Conservation (phyloP, 2,797 vertebrate species). For the Acanthiza pusilla region DNA sequence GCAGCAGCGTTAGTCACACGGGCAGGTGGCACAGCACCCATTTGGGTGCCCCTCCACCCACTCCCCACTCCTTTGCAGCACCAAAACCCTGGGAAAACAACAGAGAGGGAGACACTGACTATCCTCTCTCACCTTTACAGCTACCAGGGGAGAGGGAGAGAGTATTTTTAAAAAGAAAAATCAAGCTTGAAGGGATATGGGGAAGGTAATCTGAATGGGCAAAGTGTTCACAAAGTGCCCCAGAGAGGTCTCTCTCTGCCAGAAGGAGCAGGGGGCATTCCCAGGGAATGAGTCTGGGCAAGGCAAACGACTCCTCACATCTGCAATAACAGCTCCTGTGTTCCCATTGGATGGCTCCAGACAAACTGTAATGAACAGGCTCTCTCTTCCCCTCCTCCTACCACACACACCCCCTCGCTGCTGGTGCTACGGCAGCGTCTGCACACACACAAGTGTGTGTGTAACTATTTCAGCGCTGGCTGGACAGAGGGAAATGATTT, state of each 20-base stretch:
- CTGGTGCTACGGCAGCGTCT: background rate
- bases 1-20: background rate
- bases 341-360: background rate
- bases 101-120: background rate
- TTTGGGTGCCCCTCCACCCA: background rate
- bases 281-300: rapidly evolving
- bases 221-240: background rate
- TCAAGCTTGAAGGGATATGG: background rate
- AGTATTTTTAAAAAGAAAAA: background rate
- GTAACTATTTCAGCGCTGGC: background rate
- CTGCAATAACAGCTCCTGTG: background rate
- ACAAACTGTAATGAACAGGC: background rate
- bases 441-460: background rate
- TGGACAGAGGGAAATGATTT: background rate
- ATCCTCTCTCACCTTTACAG: background rate
- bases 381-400: background rate
- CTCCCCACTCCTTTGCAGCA: rapidly evolving
- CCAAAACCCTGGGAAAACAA: background rate
- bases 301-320: background rate
- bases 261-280: background rate
- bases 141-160: background rate
- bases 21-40: background rate
- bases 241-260: background rate
- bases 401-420: background rate
- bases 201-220: background rate